Percentiles rank a stretch among this genome's conserved stretches.
Evolutionary conservation across 2,888 invertebrate genomes (phyloP).

Genomic region (Drosophila setosimentum): DNA sequence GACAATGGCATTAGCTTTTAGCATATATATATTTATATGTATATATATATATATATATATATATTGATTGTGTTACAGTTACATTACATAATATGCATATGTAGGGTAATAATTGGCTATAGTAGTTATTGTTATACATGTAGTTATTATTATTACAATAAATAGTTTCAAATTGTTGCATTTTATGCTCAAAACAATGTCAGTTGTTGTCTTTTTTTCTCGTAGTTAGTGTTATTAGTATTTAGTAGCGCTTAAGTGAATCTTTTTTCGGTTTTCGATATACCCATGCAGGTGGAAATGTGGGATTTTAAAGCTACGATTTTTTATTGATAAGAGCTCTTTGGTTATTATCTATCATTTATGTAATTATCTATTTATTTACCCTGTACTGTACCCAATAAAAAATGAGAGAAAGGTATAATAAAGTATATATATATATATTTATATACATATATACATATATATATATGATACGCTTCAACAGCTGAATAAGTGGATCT

Average conservation of each 20-base stretch:
- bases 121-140: constrained; percentile 19
- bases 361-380: too few species aligned
- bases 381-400: too few species aligned
- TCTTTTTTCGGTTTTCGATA: neutral
- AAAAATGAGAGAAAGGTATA: neutral
- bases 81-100: constrained; percentile 46
- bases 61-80: constrained; percentile 27
- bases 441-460: too few species aligned
- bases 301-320: neutral
- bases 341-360: too few species aligned
- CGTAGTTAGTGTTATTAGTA: constrained; percentile 45
- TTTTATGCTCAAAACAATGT: constrained; percentile 63
- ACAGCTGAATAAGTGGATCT: neutral
- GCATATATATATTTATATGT: constrained; percentile 1
- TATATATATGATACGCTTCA: too few species aligned
- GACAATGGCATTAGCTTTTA: constrained; percentile 51
- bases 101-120: constrained; percentile 32
- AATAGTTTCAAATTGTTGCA: constrained; percentile 34
- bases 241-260: constrained; percentile 18
- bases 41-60: neutral
- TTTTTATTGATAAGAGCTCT: too few species aligned
- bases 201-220: constrained; percentile 34
- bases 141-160: constrained; percentile 6
- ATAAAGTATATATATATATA: too few species aligned
- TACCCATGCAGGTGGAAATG: constrained; percentile 2